phyloP scores from a whole-genome alignment of 1,140 invertebrate species.

The Drosophila fuyamai region DNA sequence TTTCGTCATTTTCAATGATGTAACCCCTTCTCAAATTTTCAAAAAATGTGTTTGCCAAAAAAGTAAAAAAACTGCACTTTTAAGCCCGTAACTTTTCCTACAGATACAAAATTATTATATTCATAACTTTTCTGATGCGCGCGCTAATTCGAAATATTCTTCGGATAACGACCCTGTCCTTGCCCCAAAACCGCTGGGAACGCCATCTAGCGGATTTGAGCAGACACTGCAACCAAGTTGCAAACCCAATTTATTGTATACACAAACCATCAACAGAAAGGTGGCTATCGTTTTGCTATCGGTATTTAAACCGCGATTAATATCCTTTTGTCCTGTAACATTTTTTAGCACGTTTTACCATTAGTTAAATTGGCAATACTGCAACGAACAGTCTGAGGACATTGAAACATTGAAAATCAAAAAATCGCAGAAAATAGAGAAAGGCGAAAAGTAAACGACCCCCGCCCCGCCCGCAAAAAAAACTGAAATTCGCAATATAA shows the following conservation, averaged over 20 bases:
- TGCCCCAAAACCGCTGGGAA: neutral
- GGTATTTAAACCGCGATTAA: neutral
- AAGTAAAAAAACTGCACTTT: too few relatives aligned
- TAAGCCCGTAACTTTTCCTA: too few relatives aligned
- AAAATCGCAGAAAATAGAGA: slow-evolving; percentile 10
- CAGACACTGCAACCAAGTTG: neutral
- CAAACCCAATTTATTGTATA: neutral
- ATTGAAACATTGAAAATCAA: slow-evolving; percentile 12
- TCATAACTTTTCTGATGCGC: too few relatives aligned
- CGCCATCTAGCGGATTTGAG: neutral
- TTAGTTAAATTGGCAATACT: neutral
- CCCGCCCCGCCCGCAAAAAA: slow-evolving; percentile 1
- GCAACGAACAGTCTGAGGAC: slow-evolving; percentile 4
- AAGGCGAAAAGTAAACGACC: neutral
- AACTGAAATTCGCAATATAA: neutral
- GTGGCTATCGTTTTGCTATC: neutral
- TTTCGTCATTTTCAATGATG: too few relatives aligned
- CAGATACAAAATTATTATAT: too few relatives aligned
- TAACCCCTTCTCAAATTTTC: too few relatives aligned
- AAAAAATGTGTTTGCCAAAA: too few relatives aligned
- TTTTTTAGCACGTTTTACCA: slow-evolving; percentile 1
- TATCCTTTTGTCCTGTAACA: neutral
- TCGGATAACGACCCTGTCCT: slow-evolving; percentile 3
- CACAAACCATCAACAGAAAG: neutral
- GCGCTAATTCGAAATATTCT: neutral